phyloP scores from a whole-genome alignment of 2,888 invertebrate species.

The Acleris cristana region DNA sequence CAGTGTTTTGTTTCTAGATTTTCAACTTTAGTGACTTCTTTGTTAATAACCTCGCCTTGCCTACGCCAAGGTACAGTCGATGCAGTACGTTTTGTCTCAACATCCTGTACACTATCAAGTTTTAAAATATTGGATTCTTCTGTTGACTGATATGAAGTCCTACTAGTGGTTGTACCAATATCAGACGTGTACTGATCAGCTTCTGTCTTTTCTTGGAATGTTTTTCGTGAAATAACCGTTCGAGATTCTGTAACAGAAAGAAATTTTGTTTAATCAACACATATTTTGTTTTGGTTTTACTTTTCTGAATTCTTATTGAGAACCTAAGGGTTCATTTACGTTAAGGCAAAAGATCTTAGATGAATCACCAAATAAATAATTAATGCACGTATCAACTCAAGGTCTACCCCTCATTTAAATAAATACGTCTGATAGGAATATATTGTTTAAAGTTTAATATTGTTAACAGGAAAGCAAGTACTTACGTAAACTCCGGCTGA shows the following conservation, averaged over 20 bases:
- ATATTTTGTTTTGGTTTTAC: no score
- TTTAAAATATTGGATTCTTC: conserved; percentile 72
- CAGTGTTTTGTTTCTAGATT: conserved; percentile 52
- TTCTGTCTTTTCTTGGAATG: conserved; percentile 60
- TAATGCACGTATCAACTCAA: no score
- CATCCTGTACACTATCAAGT: conserved; percentile 60
- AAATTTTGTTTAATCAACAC: neutral
- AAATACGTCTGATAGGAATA: no score
- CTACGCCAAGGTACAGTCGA: conserved; percentile 69
- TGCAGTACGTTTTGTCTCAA: conserved; percentile 56
- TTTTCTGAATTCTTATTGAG: no score
- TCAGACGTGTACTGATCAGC: conserved; percentile 46
- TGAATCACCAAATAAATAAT: no score
- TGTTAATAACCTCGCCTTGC: conserved; percentile 45
- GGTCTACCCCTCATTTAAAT: no score
- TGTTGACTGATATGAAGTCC: conserved; percentile 61
- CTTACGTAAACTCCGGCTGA: conserved; percentile 5
- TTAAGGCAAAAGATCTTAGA: no score
- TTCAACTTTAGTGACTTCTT: conserved; percentile 43
- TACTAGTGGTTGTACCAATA: conserved; percentile 49
- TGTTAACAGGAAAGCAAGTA: conserved; percentile 16
- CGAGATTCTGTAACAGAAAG: conserved; percentile 61
- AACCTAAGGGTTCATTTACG: no score
- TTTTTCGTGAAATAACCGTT: conserved; percentile 55
- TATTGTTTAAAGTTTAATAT: neutral